Evolutionary conservation across 2,113 vertebrate genomes (phyloP).

Genomic region (Chiloscyllium plagiosum): DNA sequence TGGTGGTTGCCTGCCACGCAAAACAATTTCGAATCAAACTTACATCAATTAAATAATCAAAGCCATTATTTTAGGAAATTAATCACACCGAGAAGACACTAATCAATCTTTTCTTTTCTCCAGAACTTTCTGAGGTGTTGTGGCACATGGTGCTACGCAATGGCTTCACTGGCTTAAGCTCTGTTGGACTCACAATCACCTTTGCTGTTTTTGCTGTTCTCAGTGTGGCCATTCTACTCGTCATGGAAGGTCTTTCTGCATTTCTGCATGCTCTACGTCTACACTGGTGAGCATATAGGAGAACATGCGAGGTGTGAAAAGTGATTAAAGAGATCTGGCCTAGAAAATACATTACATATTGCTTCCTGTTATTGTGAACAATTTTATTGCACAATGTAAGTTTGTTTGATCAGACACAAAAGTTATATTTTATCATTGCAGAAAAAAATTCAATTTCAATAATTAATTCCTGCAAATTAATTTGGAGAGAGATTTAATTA

Average conservation of each 20-base stretch:
- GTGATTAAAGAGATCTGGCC: background rate
- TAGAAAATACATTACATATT: background rate
- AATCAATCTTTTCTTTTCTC: conserved; percentile 5
- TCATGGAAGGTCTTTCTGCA: conserved; percentile 49
- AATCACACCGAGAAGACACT: background rate
- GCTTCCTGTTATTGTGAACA: background rate
- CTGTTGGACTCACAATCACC: conserved; percentile 40
- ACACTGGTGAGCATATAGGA: conserved; percentile 42
- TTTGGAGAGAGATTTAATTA: background rate
- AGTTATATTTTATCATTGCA: background rate
- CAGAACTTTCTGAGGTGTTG: conserved; percentile 49
- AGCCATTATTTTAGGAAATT: background rate
- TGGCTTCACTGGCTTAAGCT: conserved; percentile 39
- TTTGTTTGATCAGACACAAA: background rate
- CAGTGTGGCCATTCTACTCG: conserved; percentile 43
- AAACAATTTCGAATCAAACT: background rate
- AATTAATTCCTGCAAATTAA: background rate
- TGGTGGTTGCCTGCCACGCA: background rate
- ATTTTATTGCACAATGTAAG: background rate
- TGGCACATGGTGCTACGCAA: conserved; percentile 47
- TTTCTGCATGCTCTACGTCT: conserved; percentile 49
- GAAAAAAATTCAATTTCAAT: background rate
- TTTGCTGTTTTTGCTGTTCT: conserved; percentile 44
- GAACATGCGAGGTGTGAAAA: background rate
- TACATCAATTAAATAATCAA: background rate